Evolutionary conservation across 2,797 vertebrate genomes (phyloP).

Genomic region (Tauraco hartlaubi): DNA sequence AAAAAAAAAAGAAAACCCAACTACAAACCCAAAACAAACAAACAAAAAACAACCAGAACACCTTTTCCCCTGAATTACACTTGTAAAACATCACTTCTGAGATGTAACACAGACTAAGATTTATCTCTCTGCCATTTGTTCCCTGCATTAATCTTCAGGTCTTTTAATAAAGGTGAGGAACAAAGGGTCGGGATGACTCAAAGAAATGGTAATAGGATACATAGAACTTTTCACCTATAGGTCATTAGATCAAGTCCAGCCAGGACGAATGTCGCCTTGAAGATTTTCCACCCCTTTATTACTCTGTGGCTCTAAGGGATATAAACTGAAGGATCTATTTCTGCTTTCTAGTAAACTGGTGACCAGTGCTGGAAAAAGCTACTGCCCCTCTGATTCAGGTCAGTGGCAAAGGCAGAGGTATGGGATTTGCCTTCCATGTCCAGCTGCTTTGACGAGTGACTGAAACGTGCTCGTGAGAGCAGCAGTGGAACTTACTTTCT

Average conservation of each 20-base stretch:
- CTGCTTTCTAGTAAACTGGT: conserved; percentile 32
- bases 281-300: neutral
- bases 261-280: neutral
- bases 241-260: conserved; percentile 3
- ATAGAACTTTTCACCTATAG: neutral
- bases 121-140: conserved; percentile 15
- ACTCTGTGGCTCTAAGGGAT: neutral
- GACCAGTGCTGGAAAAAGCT: neutral
- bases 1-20: no score
- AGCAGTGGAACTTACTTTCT: neutral
- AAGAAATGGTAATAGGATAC: conserved; percentile 17
- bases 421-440: neutral
- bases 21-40: neutral
- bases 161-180: conserved; percentile 45
- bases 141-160: conserved; percentile 27
- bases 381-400: neutral
- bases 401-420: neutral
- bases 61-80: neutral
- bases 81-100: neutral
- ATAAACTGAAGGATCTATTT: conserved; percentile 2
- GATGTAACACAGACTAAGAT: neutral
- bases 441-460: neutral
- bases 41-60: neutral
- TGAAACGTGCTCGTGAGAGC: neutral
- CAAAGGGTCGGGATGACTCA: conserved; percentile 26